These are phyloP conservation scores for Eucriotettix oculatus DNA, from an alignment of 2,888 invertebrate genomes.

Conservation along the genomic window DNA sequence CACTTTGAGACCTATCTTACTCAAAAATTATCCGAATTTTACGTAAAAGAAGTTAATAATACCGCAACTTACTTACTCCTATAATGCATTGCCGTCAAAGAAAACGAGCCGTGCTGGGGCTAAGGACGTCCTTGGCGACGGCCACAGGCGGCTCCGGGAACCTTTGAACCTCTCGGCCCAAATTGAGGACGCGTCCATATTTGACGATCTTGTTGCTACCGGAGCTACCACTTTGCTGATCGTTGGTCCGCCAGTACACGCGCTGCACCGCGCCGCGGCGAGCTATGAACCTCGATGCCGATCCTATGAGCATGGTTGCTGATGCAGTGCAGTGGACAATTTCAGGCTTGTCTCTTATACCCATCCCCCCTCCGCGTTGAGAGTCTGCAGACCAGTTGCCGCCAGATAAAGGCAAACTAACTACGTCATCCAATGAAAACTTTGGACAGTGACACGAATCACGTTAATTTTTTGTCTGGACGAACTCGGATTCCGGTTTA, in stretches of 20 bases:
- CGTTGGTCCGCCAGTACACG: constrained; percentile 51
- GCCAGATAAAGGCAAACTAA: too few relatives aligned
- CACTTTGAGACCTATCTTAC: too few relatives aligned
- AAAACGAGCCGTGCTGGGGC: neutral
- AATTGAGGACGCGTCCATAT: constrained; percentile 5
- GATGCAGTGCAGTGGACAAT: neutral
- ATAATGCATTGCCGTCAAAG: neutral
- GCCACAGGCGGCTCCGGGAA: neutral
- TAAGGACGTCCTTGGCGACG: neutral
- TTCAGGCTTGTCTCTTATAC: too few relatives aligned
- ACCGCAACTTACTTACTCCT: too few relatives aligned
- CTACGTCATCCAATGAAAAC: too few relatives aligned
- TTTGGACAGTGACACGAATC: too few relatives aligned
- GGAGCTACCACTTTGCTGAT: constrained; percentile 18
- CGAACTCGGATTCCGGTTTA: too few relatives aligned
- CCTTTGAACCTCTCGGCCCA: neutral
- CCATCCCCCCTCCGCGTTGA: too few relatives aligned
- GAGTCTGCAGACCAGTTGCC: too few relatives aligned
- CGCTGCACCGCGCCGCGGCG: constrained; percentile 60
- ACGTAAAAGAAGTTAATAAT: too few relatives aligned
- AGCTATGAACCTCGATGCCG: constrained; percentile 53
- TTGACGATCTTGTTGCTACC: constrained; percentile 8
- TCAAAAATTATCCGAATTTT: too few relatives aligned
- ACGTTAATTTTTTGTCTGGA: too few relatives aligned
- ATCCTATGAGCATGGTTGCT: constrained; percentile 37